Evolutionary conservation across 2,797 vertebrate genomes (phyloP).

Genomic region (Cichlasoma orientale): DNA sequence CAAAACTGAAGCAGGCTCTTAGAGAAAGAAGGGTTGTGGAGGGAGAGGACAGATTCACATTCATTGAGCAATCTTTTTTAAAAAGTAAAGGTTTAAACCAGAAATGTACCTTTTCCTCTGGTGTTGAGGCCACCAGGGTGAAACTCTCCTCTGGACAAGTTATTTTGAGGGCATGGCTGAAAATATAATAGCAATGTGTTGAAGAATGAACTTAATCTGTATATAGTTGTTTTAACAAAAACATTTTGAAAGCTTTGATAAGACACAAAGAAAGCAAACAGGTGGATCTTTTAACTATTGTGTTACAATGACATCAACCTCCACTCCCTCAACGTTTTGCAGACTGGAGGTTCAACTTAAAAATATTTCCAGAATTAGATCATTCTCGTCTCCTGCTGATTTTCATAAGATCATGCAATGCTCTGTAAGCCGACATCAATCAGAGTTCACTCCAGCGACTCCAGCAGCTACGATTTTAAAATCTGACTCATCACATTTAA

Average conservation of each 20-base stretch:
- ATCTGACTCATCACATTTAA: background rate
- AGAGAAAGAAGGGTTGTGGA: background rate
- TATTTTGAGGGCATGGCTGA: conserved; percentile 91
- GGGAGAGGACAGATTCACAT: background rate
- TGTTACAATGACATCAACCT: background rate
- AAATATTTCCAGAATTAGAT: conserved; percentile 4
- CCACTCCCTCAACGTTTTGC: background rate
- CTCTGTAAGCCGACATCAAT: background rate
- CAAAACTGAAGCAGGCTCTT: background rate
- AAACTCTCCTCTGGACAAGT: conserved; percentile 95
- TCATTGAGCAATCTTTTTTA: background rate
- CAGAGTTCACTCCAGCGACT: background rate
- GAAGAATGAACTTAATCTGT: background rate
- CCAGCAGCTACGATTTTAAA: background rate
- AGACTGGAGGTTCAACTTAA: background rate
- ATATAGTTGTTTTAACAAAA: background rate
- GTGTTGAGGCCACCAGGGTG: conserved; percentile 88
- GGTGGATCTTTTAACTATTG: background rate
- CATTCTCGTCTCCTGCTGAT: background rate
- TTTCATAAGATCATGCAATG: background rate
- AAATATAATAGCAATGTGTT: no score
- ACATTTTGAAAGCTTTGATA: no score
- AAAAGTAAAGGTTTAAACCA: background rate
- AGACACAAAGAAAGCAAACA: background rate
- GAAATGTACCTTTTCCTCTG: conserved; percentile 90